Conservation (phyloP, 2,797 vertebrate species). For the Anableps anableps region DNA sequence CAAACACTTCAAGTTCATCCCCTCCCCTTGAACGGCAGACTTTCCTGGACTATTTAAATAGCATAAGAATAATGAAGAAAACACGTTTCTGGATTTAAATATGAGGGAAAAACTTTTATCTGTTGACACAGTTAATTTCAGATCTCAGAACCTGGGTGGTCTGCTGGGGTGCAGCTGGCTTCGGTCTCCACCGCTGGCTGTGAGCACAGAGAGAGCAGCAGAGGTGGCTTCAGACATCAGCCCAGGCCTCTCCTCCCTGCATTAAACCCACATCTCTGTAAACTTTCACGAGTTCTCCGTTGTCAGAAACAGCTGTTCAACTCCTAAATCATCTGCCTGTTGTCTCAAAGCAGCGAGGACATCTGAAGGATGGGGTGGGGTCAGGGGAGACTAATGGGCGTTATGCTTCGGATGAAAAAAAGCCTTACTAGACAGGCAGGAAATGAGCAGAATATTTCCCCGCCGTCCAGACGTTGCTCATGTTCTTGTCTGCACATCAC, state of each 20-base stretch:
- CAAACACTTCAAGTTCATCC: conserved; percentile 30
- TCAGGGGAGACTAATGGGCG: conserved; percentile 11
- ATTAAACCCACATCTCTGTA: conserved; percentile 3
- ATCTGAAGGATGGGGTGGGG: conserved; percentile 37
- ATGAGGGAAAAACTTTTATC: background rate
- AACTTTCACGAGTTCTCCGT: conserved; percentile 1
- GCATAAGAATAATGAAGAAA: background rate
- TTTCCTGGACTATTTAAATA: background rate
- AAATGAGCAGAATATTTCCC: conserved; percentile 61
- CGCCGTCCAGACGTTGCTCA: conserved; percentile 51
- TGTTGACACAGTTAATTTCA: background rate
- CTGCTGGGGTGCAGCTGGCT: background rate
- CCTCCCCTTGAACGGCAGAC: conserved; percentile 23
- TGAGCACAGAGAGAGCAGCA: conserved; percentile 17
- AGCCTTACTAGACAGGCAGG: conserved; percentile 42
- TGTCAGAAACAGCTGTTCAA: conserved; percentile 39
- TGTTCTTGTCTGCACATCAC: conserved; percentile 36
- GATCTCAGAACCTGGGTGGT: too few relatives aligned
- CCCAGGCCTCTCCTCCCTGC: conserved; percentile 6
- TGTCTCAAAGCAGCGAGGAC: conserved; percentile 16
- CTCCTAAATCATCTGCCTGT: too few relatives aligned
- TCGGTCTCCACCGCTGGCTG: conserved; percentile 15
- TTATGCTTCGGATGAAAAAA: conserved; percentile 30
- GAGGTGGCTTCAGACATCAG: conserved; percentile 27
- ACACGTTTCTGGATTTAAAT: background rate